Evolutionary conservation across 2,113 vertebrate species (phyloP).

Genomic region (Trochalopteron elliotii): DNA sequence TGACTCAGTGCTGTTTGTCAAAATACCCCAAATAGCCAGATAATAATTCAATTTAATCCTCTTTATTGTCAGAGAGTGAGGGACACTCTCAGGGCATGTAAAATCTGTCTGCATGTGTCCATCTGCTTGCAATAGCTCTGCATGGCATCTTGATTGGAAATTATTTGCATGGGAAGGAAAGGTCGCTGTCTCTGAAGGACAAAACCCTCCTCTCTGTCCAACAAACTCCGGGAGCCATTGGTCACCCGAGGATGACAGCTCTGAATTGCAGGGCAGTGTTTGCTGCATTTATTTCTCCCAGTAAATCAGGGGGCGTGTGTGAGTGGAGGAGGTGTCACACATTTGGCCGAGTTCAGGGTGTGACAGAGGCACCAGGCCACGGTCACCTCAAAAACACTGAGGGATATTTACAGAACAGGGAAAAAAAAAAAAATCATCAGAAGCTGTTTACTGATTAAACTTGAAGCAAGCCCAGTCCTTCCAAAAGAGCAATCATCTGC

Average conservation of each 20-base stretch:
- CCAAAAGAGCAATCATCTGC: constrained; percentile 67
- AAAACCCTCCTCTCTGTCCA: not conserved
- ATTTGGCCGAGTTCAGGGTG: not conserved
- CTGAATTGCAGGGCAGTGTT: constrained; percentile 39
- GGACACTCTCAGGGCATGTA: not conserved
- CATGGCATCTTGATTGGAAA: not conserved
- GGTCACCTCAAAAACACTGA: constrained; percentile 32
- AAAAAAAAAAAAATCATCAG: not conserved
- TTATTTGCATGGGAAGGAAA: not conserved
- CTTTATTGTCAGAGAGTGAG: not conserved
- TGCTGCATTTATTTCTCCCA: constrained; percentile 27
- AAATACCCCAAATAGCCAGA: not conserved
- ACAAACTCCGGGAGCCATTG: constrained; percentile 18
- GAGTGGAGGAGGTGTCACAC: not conserved
- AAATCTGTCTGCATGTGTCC: not conserved
- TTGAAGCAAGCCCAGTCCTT: constrained; percentile 57
- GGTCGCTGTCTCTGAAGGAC: constrained; percentile 45
- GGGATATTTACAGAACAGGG: constrained; percentile 48
- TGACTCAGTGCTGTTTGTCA: not conserved
- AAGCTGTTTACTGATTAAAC: constrained; percentile 69
- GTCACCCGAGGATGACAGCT: constrained; percentile 53
- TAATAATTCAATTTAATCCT: not conserved
- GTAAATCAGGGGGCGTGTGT: constrained; percentile 6
- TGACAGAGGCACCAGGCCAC: constrained; percentile 47
- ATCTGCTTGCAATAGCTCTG: not conserved